phyloP scores from a whole-genome alignment of 1,140 invertebrate genomes.

The Mylabris phalerata region DNA sequence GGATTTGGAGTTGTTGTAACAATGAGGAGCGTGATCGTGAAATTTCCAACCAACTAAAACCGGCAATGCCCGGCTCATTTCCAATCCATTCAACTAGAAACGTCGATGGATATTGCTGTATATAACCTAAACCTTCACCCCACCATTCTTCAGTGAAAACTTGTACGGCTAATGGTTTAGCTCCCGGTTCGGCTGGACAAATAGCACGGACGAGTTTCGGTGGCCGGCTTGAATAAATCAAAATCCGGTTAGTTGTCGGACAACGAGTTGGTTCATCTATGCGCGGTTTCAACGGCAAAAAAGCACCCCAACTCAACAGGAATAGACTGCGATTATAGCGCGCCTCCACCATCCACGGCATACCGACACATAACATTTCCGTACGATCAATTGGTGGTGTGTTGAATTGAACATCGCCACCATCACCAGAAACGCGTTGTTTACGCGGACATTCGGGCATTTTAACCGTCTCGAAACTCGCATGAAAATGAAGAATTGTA shows the following conservation, averaged over 20 bases:
- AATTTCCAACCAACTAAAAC: constrained; percentile 67
- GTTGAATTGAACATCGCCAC: constrained; percentile 53
- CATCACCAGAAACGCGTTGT: constrained; percentile 55
- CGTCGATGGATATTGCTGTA: constrained; percentile 47
- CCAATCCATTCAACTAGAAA: constrained; percentile 67
- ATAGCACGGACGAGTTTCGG: constrained; percentile 61
- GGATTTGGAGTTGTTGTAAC: constrained; percentile 52
- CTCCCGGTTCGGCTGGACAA: constrained; percentile 63
- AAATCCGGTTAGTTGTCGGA: constrained; percentile 53
- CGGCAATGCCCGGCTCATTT: constrained; percentile 58
- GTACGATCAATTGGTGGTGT: constrained; percentile 53
- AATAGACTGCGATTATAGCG: constrained; percentile 67
- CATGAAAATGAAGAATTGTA: constrained; percentile 60
- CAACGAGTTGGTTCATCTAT: constrained; percentile 53
- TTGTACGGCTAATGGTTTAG: constrained; percentile 59
- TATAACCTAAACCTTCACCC: constrained; percentile 36
- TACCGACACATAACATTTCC: constrained; percentile 61
- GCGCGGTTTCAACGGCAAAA: constrained; percentile 45
- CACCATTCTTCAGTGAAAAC: constrained; percentile 70
- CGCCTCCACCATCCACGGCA: constrained; percentile 68
- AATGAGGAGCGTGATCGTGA: constrained; percentile 56
- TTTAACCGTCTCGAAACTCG: constrained; percentile 57
- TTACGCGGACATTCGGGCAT: constrained; percentile 57
- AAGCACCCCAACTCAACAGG: constrained; percentile 65
- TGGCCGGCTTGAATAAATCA: constrained; percentile 57